Base-by-base conservation (phyloP, 2,888 invertebrate genomes). In the Epinotia ramella region DNA sequence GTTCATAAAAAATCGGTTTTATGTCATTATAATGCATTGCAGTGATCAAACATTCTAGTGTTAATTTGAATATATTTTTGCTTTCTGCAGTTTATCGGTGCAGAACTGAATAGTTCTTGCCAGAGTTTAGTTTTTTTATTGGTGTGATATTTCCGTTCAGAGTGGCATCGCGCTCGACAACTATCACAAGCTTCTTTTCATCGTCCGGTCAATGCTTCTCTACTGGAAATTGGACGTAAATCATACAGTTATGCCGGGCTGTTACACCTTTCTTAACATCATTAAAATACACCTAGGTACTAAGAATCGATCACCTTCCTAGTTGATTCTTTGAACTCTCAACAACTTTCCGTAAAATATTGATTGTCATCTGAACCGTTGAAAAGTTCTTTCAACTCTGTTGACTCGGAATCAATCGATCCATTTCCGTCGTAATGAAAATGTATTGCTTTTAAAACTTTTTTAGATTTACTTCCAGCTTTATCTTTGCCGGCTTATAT, bases 291-390 rank as follows among this genome's bases (percentile, higher is more conserved):
- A 76, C 78, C 53, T 53, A 7, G n/a, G 78, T 79, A 76, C 70
- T 76, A 65, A 69, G 62, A 76, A 79, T 81, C 77, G 78, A 80
- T 81, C 78, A 79, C 78, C 76, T 79, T 46, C 78, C 76, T 28
- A 63, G 69, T 72, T 59, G 59, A 77, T 79, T 71, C 77, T 79
- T 79, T 74, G 77, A 78, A 78, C 71, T 73, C 53, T 72, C 63
- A 60, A 64, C 66, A 28, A 70, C 66, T 75, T 77, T 59, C 68
- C 40, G 76, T 70, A 76, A 77, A 77, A 77, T 68, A 70, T 68
- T 70, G 68, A 70, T 78, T 73, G 77, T 75, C 72, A 75, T 77
- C 76, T 53, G 75, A 79, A 78, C 78, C 71, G 67, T 74, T 68
- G 46, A 72, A 74, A 74, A 70, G 69, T 65, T 73, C 73, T 76